Evolutionary conservation across 1,140 invertebrate genomes (phyloP).

Genomic region (Kradibia gibbosae): DNA sequence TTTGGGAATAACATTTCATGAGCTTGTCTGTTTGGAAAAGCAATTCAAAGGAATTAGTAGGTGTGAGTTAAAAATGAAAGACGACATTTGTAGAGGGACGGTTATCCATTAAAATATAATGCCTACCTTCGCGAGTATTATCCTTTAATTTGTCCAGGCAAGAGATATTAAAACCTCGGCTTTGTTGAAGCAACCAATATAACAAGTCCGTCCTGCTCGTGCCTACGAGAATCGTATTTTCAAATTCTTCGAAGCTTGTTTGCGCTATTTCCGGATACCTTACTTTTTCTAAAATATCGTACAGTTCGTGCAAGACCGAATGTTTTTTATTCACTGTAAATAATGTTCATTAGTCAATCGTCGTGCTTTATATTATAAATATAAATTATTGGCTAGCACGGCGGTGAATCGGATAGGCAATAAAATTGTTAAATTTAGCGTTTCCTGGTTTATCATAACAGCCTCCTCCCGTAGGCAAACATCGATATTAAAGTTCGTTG

Average conservation of each 20-base stretch:
- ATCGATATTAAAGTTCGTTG: too few relatives aligned
- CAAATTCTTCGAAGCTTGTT: constrained; percentile 43
- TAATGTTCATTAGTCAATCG: not conserved
- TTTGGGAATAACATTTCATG: constrained; percentile 50
- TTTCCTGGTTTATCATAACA: too few relatives aligned
- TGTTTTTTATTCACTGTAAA: constrained; percentile 38
- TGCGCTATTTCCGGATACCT: constrained; percentile 55
- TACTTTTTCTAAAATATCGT: constrained; percentile 51
- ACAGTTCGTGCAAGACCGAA: constrained; percentile 47
- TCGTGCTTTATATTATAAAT: too few relatives aligned
- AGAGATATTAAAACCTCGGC: constrained; percentile 12
- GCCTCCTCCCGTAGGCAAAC: too few relatives aligned
- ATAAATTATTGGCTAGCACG: too few relatives aligned
- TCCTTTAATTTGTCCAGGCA: constrained; percentile 40
- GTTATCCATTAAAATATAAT: too few relatives aligned
- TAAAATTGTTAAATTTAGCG: too few relatives aligned
- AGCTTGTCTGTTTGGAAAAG: too few relatives aligned
- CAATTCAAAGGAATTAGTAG: constrained; percentile 34
- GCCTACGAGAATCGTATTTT: constrained; percentile 44
- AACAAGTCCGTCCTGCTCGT: constrained; percentile 51
- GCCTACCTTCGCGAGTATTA: not conserved
- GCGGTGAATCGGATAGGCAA: too few relatives aligned
- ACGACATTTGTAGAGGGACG: too few relatives aligned
- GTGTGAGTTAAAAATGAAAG: too few relatives aligned
- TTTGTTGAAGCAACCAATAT: constrained; percentile 52